These are phyloP conservation scores for Hyperopisus bebe DNA, from an alignment of 2,113 vertebrate species.

Conservation along the genomic window DNA sequence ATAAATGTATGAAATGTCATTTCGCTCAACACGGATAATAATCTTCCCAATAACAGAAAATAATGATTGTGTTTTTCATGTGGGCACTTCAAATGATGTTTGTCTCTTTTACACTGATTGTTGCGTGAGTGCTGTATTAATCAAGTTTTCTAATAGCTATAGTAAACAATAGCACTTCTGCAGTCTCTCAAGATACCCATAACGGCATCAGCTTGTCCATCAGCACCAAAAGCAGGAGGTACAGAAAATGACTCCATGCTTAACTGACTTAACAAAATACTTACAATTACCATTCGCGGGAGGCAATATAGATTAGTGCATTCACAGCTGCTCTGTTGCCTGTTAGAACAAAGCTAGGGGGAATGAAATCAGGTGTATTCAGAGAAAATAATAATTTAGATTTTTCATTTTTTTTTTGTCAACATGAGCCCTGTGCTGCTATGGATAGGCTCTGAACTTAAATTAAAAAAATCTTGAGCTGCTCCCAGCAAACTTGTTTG, in stretches of 20 bases:
- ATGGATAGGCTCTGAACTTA: not conserved
- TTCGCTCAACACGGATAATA: not conserved
- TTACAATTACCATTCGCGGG: not conserved
- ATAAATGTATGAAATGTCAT: not conserved
- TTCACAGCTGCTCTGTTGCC: not conserved
- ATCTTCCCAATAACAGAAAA: constrained; percentile 11
- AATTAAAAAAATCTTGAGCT: not conserved
- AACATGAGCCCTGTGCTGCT: not conserved
- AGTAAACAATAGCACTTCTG: not conserved
- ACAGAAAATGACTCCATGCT: not conserved
- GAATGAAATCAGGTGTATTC: not conserved
- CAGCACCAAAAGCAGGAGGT: not conserved
- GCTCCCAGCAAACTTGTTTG: not conserved
- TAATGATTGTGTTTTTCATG: not conserved
- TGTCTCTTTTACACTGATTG: constrained; percentile 5
- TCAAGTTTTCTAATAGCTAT: not conserved
- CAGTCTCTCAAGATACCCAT: not conserved
- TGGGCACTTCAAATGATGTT: constrained; percentile 4
- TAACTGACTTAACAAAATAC: not conserved
- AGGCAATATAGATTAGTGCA: constrained; percentile 1
- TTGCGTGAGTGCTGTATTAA: constrained; percentile 3
- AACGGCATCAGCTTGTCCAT: not conserved
- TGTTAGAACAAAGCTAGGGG: not conserved
- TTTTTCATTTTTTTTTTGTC: not conserved
- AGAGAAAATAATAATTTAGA: not conserved